A percentile compares a stretch with the other conserved stretches of the same genome.
phyloP scores from a whole-genome alignment of 2,797 vertebrate species.

The Eleutherodactylus coqui region DNA sequence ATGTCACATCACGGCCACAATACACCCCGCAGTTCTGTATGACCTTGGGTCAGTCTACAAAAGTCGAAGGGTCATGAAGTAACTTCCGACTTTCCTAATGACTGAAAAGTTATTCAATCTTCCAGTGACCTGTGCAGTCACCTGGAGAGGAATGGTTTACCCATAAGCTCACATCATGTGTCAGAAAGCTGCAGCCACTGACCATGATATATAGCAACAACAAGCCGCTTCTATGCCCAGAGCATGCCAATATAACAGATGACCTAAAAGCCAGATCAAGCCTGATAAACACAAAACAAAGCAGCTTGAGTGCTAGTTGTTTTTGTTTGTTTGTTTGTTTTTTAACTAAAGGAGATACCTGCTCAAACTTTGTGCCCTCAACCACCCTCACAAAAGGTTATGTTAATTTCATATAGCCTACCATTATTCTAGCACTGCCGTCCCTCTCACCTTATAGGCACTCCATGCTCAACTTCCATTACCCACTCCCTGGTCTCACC shows the following conservation, averaged over 20 bases:
- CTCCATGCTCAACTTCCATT: too few relatives aligned
- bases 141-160: not conserved
- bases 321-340: too few relatives aligned
- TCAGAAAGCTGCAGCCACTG: not conserved
- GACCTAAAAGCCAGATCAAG: not conserved
- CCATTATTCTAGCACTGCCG: too few relatives aligned
- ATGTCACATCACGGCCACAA: not conserved
- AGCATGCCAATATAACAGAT: not conserved
- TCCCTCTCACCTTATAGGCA: too few relatives aligned
- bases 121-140: slow-evolving; percentile 2
- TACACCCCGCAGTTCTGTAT: not conserved
- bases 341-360: too few relatives aligned
- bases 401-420: too few relatives aligned
- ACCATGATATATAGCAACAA: not conserved
- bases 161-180: not conserved
- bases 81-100: slow-evolving; percentile 28
- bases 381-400: too few relatives aligned
- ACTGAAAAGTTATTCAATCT: not conserved
- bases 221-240: not conserved
- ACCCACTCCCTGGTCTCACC: too few relatives aligned
- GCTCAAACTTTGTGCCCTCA: too few relatives aligned
- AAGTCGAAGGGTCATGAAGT: not conserved
- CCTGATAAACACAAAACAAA: not conserved
- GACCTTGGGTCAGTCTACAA: not conserved
- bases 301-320: too few relatives aligned